Evolutionary conservation across 2,797 vertebrate genomes (phyloP).

Genomic region (Premnoplex brunnescens): DNA sequence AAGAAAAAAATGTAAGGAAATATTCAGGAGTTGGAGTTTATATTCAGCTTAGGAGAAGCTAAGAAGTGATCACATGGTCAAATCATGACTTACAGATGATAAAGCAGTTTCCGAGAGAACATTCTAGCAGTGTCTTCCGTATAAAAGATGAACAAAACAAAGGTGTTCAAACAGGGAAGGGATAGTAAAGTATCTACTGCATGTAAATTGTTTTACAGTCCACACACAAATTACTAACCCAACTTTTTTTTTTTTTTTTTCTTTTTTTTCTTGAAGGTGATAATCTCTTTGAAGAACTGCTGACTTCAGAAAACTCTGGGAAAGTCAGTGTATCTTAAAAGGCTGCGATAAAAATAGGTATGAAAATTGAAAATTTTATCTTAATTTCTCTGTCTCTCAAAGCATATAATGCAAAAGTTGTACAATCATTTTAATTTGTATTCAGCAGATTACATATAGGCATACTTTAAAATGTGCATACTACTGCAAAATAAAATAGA

Average conservation of each 20-base stretch:
- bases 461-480: not conserved
- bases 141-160: not conserved
- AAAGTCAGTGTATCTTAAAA: slow-evolving; percentile 14
- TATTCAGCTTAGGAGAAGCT: not conserved
- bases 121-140: not conserved
- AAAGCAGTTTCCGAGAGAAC: not conserved
- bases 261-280: not conserved
- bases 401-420: not conserved
- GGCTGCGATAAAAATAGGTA: not conserved
- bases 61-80: not conserved
- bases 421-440: slow-evolving; percentile 9
- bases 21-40: not conserved
- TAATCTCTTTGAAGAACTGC: slow-evolving; percentile 19
- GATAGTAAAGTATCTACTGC: not conserved
- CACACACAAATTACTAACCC: not conserved
- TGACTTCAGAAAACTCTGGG: not conserved
- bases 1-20: not conserved
- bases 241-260: no score
- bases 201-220: not conserved
- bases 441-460: not conserved
- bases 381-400: slow-evolving; percentile 26
- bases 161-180: not conserved
- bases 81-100: not conserved
- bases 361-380: slow-evolving; percentile 20
- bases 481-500: not conserved